Evolutionary conservation across 2,888 invertebrate species (phyloP), one percentile per base, ranked within the genome.

Genomic region (Microplitis deprimator): DNA sequence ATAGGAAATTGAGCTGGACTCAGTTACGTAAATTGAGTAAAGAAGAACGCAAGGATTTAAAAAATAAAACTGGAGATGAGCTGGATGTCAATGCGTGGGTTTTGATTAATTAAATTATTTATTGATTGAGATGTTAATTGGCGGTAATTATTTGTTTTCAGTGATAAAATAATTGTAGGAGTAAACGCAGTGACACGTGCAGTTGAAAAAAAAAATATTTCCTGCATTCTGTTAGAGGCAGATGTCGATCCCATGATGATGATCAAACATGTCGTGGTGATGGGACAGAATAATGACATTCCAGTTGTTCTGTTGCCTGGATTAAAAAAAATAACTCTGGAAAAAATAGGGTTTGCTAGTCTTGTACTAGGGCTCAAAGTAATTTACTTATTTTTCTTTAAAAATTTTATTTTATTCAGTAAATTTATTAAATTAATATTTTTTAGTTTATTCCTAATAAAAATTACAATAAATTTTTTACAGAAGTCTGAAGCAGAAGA

Each of bases 311-410:
- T 89, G 6, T 64, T 89, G 20, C 81, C 87, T n/a, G 84, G 82
- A 77, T 78, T 89, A 10, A 89, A 89, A 77, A 79, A 70, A 39
- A 20, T 84, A n/a, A 86, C 83, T 3, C 76, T 85, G 16, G 81
- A 84, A 64, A 82, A 81, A 17, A 74, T 88, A 17, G 86, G 87
- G 67, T 88, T 87, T 81, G 79, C 87, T 59, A 79, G 84, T 69
- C 84, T 85, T 60, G 86, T 86, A 61, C 76, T 87, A 75, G 87
- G 83, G 67, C 79, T 89, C 5, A 89, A 86, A 83, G 89, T 89
- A 85, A 61, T 6, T 38, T 68, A 38, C 16, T 60, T 40, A 13
- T 20, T 39, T 16, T 61, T 20, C n/a, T 38, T 10, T 41, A 40
- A 13, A 20, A 16, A 60, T 29, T 13, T 20, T 20, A 1, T 20